Percentiles rank a stretch among this genome's conserved stretches.
These are phyloP conservation scores for Manacus vitellinus DNA, from an alignment of 2,113 vertebrate genomes.

Conservation along the genomic window DNA sequence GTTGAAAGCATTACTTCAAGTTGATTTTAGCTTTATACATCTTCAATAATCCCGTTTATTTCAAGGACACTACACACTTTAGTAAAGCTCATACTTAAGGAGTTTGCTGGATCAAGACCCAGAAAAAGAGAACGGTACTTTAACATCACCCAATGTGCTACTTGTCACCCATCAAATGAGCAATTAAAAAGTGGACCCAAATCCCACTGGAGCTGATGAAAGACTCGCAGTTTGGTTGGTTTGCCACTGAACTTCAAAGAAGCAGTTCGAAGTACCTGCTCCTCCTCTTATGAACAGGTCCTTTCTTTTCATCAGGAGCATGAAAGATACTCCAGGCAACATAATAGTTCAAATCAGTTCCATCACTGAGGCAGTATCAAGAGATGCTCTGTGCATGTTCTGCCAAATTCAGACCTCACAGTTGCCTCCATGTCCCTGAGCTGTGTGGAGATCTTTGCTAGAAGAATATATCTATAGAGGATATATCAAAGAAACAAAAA, in stretches of 20 bases:
- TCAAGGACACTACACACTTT: not conserved
- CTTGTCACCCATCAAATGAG: not conserved
- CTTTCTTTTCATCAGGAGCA: not conserved
- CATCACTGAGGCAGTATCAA: not conserved
- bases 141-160: not conserved
- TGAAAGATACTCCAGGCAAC: not conserved
- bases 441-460: not conserved
- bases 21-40: not conserved
- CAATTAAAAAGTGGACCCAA: not conserved
- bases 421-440: not conserved
- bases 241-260: not conserved
- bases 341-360: not conserved
- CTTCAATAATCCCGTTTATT: not conserved
- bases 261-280: not conserved
- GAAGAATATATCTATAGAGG: not conserved
- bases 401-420: not conserved
- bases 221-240: not conserved
- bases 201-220: not conserved
- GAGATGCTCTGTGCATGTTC: not conserved
- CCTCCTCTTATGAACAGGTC: not conserved
- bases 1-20: not conserved
- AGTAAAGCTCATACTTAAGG: not conserved
- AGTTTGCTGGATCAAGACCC: not conserved
- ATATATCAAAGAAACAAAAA: not conserved
- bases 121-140: not conserved